These are phyloP conservation scores for Magallana gigas DNA, from an alignment of 1,140 invertebrate species.

Conservation along the genomic window DNA sequence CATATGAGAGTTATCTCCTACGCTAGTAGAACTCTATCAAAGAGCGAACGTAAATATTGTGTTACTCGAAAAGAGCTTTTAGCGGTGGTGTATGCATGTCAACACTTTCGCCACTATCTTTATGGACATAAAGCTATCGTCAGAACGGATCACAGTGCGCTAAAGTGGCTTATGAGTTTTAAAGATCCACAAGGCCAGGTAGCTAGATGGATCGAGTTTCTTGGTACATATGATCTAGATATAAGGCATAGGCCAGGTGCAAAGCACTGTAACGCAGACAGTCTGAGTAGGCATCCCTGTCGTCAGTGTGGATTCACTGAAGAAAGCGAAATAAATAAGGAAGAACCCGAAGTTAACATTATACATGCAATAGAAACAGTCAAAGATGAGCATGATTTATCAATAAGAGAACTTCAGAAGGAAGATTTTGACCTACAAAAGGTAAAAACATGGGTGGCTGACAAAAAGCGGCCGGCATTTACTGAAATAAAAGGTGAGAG, in stretches of 20 bases:
- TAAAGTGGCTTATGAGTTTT: constrained; percentile 39
- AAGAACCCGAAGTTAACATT: too few relatives aligned
- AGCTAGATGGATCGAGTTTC: constrained; percentile 60
- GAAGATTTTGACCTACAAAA: too few relatives aligned
- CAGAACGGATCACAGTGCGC: constrained; percentile 4
- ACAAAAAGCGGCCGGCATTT: too few relatives aligned
- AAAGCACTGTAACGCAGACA: constrained; percentile 65
- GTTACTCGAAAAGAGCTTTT: constrained; percentile 31
- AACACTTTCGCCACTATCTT: constrained; percentile 40
- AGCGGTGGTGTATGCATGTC: constrained; percentile 30
- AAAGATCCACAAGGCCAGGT: neutral
- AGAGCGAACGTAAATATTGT: constrained; percentile 40
- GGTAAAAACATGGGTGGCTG: too few relatives aligned
- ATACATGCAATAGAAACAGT: too few relatives aligned
- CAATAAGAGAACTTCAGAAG: too few relatives aligned
- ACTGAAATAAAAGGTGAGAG: too few relatives aligned
- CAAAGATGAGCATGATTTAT: too few relatives aligned
- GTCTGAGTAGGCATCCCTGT: constrained; percentile 51
- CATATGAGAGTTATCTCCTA: constrained; percentile 61
- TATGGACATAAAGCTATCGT: neutral
- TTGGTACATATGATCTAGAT: constrained; percentile 63
- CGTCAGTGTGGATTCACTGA: neutral
- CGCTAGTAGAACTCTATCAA: constrained; percentile 34
- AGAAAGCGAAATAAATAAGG: neutral
- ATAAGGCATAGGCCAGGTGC: constrained; percentile 61